Base-by-base conservation (phyloP, 2,797 vertebrate genomes). In the Melanotaenia trifasciata region DNA sequence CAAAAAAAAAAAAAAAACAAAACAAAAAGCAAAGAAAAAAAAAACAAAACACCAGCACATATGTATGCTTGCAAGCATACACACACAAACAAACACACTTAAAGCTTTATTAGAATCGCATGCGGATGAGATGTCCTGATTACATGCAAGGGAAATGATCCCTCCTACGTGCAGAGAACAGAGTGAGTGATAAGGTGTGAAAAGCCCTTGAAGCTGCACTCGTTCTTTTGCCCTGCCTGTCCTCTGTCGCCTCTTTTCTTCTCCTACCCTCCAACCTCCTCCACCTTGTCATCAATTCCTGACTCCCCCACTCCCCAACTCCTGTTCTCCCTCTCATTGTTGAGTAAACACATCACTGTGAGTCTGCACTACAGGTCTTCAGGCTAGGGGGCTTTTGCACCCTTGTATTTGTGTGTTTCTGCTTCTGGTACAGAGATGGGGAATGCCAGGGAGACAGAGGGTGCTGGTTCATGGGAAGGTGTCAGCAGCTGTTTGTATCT, bases 141-240 rank as follows among this genome's bases (percentile, higher is more conserved):
- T 87, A 63, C 0, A 33, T 73, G 69, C 11, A 53, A 74, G 56
- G 64, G 74, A 83, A 78, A 61, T 45, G 58, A 64, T 79, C 53
- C n/a, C 53, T 54, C 72, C 70, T 58, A 26, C 26, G 68, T 62
- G 78, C 47, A 13, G 40, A 33, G 13, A 71, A 72, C 58, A 36
- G 84, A 79, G 72, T 79, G 82, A 89, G 81, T 61, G 88, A 91
- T 85, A 88, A 86, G 79, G 78, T 72, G 71, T 1, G 47, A 83
- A 82, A 80, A 81, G 57, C 65, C 84, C 86, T 74, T 51, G 32
- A 81, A 73, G 85, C 86, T 63, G 60, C 70, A 57, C 58, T 57
- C 51, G 20, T n/a, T 75, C 58, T 71, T 66, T 74, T 64, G 62
- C 26, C 51, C 69, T 59, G 40, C 72, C 73, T 32, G 65, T 72